These are phyloP conservation scores for Phaonia tiefii DNA, from an alignment of 2,888 invertebrate genomes.

Conservation along the genomic window DNA sequence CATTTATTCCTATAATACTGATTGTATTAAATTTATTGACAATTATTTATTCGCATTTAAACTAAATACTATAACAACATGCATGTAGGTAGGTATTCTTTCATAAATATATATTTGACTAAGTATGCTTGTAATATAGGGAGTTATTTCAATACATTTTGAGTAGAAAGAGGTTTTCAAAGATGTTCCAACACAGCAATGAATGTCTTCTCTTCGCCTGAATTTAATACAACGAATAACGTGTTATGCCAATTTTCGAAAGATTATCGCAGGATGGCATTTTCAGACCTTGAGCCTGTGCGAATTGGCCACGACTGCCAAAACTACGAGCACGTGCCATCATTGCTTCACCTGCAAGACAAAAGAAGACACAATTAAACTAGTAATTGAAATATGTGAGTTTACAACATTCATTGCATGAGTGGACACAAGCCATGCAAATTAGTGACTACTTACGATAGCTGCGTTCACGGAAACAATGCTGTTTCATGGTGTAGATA, in stretches of 20 bases:
- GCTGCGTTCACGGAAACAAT: constrained; percentile 95
- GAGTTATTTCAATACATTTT: background rate
- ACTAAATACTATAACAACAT: constrained; percentile 40
- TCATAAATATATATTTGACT: constrained; percentile 24
- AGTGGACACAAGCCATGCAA: constrained; percentile 33
- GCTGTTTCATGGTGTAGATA: constrained; percentile 90
- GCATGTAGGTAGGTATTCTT: background rate
- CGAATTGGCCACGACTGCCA: constrained; percentile 91
- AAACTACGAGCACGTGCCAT: constrained; percentile 96
- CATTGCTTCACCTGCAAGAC: constrained; percentile 88
- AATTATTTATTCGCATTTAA: constrained; percentile 27
- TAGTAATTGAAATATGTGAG: constrained; percentile 30
- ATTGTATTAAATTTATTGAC: constrained; percentile 4
- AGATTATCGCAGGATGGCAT: constrained; percentile 91
- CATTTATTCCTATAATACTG: too few relatives aligned
- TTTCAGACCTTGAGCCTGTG: constrained; percentile 90
- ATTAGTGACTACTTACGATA: constrained; percentile 82
- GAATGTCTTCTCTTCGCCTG: constrained; percentile 8
- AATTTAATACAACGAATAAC: constrained; percentile 73
- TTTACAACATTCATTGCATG: constrained; percentile 46
- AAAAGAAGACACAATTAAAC: constrained; percentile 21
- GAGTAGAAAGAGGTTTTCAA: constrained; percentile 4
- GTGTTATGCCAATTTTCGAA: constrained; percentile 80
- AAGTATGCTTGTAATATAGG: background rate
- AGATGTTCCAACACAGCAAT: background rate